Percentiles rank a stretch among this genome's conserved stretches.
phyloP scores from a whole-genome alignment of 37 sponge, comb jelly and placozoan species.

The Ephydatia muelleri region DNA sequence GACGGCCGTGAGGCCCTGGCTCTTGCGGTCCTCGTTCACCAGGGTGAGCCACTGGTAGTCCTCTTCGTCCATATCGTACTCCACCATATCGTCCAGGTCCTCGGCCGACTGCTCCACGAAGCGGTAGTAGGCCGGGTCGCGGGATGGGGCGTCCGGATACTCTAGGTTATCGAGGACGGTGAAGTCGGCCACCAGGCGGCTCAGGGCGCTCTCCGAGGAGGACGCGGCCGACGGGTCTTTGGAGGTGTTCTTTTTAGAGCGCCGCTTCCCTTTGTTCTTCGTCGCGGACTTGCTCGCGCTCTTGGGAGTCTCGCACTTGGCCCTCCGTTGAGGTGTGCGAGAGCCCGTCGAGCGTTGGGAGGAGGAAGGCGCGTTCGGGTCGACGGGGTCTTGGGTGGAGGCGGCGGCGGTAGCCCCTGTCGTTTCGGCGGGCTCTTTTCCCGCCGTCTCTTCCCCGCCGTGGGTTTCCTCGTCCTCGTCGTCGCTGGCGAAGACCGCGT shows the following conservation, averaged over 20 bases:
- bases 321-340: slow-evolving; percentile 18
- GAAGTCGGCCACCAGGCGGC: slow-evolving; percentile 17
- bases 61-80: slow-evolving; percentile 99
- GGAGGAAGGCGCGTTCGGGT: not conserved
- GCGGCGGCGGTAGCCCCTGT: no score
- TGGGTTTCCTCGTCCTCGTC: slow-evolving; percentile 28
- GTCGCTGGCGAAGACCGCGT: slow-evolving; percentile 3
- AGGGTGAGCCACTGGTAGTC: slow-evolving; percentile 94
- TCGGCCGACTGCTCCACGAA: slow-evolving; percentile 78
- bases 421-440: slow-evolving; percentile 11
- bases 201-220: slow-evolving; percentile 12
- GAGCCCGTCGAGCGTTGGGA: not conserved
- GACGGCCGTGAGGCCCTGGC: slow-evolving; percentile 73
- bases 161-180: slow-evolving; percentile 47
- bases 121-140: slow-evolving; percentile 59
- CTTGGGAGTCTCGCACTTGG: slow-evolving; percentile 11
- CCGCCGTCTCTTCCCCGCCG: not conserved
- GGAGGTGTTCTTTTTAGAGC: slow-evolving; percentile 43
- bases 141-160: slow-evolving; percentile 56
- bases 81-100: slow-evolving; percentile 88
- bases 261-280: slow-evolving; percentile 55
- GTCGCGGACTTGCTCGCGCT: slow-evolving; percentile 13
- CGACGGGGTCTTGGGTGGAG: not conserved
- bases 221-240: not conserved
- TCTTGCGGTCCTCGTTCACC: slow-evolving; percentile 87